Evolutionary conservation across 2,797 vertebrate genomes (phyloP).

Genomic region (Channallabes apus): DNA sequence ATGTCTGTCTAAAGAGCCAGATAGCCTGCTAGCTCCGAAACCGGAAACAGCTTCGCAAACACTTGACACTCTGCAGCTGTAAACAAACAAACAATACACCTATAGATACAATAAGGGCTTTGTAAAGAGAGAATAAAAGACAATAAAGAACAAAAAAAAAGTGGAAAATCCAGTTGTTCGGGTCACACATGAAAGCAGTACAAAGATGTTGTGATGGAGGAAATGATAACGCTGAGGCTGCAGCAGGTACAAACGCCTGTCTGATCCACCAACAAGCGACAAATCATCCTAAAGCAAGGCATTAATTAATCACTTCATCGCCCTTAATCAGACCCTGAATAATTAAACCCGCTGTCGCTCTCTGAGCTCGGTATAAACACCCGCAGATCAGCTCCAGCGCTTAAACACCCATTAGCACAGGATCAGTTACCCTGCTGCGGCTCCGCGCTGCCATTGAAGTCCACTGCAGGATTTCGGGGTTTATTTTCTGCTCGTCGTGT

Average conservation of each 20-base stretch:
- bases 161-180: neutral
- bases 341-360: neutral
- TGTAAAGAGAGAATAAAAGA: accelerated
- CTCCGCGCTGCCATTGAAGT: conserved; percentile 49
- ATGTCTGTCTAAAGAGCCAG: neutral
- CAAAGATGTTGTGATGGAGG: too few species aligned
- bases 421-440: conserved; percentile 42
- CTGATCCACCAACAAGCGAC: neutral
- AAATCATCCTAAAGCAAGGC: neutral
- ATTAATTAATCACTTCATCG: neutral
- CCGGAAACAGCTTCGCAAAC: conserved; percentile 10
- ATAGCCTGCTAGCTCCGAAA: neutral
- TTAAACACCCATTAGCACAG: neutral
- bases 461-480: neutral
- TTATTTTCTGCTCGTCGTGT: neutral
- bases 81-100: neutral
- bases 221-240: neutral
- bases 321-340: neutral
- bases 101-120: neutral
- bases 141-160: neutral
- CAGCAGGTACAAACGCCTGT: neutral
- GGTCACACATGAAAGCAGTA: neutral
- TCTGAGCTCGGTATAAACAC: neutral
- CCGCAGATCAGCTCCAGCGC: neutral
- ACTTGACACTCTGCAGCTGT: neutral